Evolutionary conservation across 2,113 vertebrate genomes (phyloP).

Genomic region (Hemiprocne comata): DNA sequence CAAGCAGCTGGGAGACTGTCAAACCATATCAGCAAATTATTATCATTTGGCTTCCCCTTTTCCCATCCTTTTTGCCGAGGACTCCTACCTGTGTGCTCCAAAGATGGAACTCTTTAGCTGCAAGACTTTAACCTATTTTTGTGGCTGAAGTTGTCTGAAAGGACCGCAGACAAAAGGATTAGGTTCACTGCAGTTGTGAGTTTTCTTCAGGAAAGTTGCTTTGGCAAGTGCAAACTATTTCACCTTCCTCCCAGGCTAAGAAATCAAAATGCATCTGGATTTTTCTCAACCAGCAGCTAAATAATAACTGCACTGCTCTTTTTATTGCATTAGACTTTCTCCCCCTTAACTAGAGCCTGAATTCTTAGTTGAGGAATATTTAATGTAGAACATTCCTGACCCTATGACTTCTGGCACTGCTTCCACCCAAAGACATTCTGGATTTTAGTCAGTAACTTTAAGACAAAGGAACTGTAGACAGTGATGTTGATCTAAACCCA

Average conservation of each 20-base stretch:
- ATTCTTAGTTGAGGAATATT: background rate
- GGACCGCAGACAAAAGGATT: background rate
- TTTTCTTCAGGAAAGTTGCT: background rate
- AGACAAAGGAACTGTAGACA: conserved; percentile 24
- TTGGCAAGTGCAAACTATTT: background rate
- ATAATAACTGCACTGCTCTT: background rate
- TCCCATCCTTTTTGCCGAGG: background rate
- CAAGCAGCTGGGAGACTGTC: background rate
- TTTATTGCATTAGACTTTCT: background rate
- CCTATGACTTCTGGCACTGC: background rate
- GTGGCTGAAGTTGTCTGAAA: background rate
- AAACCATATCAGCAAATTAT: background rate
- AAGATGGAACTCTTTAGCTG: background rate
- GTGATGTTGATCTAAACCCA: background rate
- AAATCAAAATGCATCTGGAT: background rate
- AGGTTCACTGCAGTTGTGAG: fast-evolving
- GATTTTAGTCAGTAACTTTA: conserved; percentile 21
- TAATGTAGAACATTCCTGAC: background rate
- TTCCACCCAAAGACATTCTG: background rate
- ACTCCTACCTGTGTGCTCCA: background rate
- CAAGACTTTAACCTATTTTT: background rate
- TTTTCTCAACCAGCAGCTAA: background rate
- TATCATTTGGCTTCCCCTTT: background rate
- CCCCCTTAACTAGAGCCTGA: background rate
- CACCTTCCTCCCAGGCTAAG: background rate